Evolutionary conservation across 2,888 invertebrate species (phyloP).

Genomic region (Brenthis hecate): DNA sequence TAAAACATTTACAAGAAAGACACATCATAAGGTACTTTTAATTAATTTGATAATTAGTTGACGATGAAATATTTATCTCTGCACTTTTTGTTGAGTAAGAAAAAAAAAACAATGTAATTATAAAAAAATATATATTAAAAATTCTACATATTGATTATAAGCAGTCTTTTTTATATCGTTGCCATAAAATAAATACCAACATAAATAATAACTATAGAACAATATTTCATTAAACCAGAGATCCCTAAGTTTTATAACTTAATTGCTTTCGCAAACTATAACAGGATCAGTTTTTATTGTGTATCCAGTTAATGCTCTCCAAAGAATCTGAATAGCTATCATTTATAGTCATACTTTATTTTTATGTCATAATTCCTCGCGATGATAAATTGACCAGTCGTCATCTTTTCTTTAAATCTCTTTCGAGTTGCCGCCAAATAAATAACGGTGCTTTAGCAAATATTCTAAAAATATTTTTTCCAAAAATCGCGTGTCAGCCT

Average conservation of each 20-base stretch:
- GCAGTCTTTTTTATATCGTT: conserved; percentile 52
- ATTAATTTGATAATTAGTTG: too few relatives aligned
- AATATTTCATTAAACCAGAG: conserved; percentile 76
- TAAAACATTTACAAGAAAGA: too few relatives aligned
- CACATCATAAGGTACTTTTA: too few relatives aligned
- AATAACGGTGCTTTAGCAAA: conserved; percentile 19
- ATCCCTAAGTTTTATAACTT: conserved; percentile 76
- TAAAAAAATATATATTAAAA: too few relatives aligned
- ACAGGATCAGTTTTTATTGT: conserved; percentile 74
- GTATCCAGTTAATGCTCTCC: conserved; percentile 56
- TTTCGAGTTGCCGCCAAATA: conserved; percentile 24
- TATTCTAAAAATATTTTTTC: conserved; percentile 14
- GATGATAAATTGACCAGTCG: conserved; percentile 59
- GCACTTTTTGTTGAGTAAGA: too few relatives aligned
- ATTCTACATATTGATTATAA: too few relatives aligned
- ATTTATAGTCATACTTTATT: conserved; percentile 58
- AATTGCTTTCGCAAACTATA: conserved; percentile 79
- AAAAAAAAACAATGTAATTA: too few relatives aligned
- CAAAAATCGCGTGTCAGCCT: conserved; percentile 18
- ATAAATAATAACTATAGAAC: conserved; percentile 68
- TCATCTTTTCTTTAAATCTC: conserved; percentile 52
- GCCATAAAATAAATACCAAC: conserved; percentile 46
- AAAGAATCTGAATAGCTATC: conserved; percentile 56
- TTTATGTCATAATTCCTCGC: conserved; percentile 65
- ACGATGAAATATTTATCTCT: too few relatives aligned